Base-by-base conservation (phyloP, 2,113 vertebrate genomes). In the Stigmatopora argus region DNA sequence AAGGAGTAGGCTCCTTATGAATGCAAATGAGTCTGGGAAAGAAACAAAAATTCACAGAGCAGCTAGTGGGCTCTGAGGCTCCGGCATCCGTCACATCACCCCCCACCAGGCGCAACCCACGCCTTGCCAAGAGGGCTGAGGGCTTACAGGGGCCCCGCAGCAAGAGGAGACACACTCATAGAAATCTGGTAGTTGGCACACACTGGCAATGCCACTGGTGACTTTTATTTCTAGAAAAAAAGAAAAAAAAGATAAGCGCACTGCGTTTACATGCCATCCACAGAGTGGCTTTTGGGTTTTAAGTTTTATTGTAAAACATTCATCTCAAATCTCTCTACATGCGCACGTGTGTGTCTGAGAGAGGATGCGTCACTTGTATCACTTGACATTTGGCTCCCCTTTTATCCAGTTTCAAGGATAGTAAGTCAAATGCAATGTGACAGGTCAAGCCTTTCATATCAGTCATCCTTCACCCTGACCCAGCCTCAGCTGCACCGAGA, bases 1-100 rank as follows among this genome's bases (percentile, higher is more conserved):
- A 95, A 94, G 93, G 94, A 95, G 93, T 93, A 93, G 93, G 92
- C 94, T 96, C 94, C 95, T 96, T 95, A 97, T 96, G 95, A 96
- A 98, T 97, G 94, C 94, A 96, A 96, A 98, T 97, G 94, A 94
- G 94, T 92, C 88, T 86, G 90, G 92, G 91, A 95, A 93, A 47
- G 21, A 55, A 53, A 52, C 18, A 34, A 57, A 57, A 92, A 92
- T 90, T 92, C 93, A 92, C 76, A 89, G 90, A 91, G 91, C 90
- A 90, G 89, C 89, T 81, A 89, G 85, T 87, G 63, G 90, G 83
- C 89, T 92, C 90, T 83, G 70, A 87, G 90, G 86, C 90, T 92
- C 89, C 86, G 82, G 92, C 90, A 92, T 91, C 91, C 92, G 91
- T 95, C 94, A 76, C 92, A 89, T 92, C 92, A 91, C 78, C 79